Percentiles rank a stretch among this genome's conserved stretches.
These are phyloP conservation scores for Microtus richardsoni DNA, from an alignment of 2,113 vertebrate genomes.

Conservation along the genomic window DNA sequence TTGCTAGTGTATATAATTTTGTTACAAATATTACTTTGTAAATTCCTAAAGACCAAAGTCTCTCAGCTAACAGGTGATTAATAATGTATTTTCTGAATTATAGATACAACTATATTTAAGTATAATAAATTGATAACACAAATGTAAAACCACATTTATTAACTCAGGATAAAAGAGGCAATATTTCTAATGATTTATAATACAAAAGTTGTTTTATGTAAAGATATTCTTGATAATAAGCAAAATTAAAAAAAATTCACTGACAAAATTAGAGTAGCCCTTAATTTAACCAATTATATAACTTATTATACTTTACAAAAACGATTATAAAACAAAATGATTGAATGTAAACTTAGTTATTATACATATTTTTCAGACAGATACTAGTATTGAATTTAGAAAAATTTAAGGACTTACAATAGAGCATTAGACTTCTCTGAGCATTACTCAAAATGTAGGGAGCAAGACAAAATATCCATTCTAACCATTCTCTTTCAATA, in stretches of 20 bases:
- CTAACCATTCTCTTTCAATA: background rate
- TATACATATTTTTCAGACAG: background rate
- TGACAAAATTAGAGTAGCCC: background rate
- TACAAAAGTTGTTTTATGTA: background rate
- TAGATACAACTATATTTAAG: background rate
- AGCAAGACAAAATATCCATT: background rate
- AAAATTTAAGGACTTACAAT: background rate
- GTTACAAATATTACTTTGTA: slow-evolving; percentile 54
- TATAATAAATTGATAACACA: slow-evolving; percentile 26
- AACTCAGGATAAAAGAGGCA: background rate
- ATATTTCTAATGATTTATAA: background rate
- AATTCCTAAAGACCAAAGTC: background rate
- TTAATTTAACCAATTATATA: background rate
- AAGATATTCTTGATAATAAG: background rate
- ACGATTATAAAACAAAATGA: background rate
- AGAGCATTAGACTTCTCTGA: background rate
- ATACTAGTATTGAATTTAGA: background rate
- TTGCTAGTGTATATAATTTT: slow-evolving; percentile 49
- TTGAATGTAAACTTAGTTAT: background rate
- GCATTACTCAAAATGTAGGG: background rate
- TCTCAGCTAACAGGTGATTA: slow-evolving; percentile 24
- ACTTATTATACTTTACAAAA: background rate
- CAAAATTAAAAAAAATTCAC: background rate
- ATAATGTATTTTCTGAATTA: background rate
- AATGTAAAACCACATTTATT: background rate